Evolutionary conservation across 2,888 invertebrate genomes (phyloP), one percentile per base, ranked within the genome.

Genomic region (Nematopogon swammerdamellus): DNA sequence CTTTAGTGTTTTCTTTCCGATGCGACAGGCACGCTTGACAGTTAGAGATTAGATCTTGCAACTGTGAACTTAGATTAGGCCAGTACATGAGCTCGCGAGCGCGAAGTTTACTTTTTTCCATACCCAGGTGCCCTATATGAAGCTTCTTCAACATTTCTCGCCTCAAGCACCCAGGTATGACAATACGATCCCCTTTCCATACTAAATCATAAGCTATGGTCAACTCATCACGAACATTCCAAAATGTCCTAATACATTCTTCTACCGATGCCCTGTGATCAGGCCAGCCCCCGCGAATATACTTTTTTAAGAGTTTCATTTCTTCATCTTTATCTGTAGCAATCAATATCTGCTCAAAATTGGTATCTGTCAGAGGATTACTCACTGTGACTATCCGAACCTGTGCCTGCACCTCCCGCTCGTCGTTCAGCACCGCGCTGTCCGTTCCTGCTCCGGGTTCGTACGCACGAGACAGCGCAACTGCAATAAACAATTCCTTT

Each of bases 401-500:
- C 18, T 50, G 50, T 48, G 50, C 48, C 11, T 48, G 46, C 18
- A 43, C 43, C 11, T 45, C 45, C 19, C 48, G n/a, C 5, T 45
- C 19, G 17, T 45, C 50, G 19, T 30, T 36, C 43, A 42, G 48
- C 48, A 48, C 48, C 43, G n/a, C 19, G 43, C 43, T 36, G 8
- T 44, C 51, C 44, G 44, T 52, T 16, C 6, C 20, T 10, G 42
- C 48, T 25, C 20, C 36, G 43, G 29, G 17, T n/a, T 43, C 46
- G 19, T 6, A 46, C 36, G 49, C 46, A 2, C 55, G 52, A 1
- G 59, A 59, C 17, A 58, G 20, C 8, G 57, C 45, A 29, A 58
- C 57, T 10, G 58, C 58, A 14, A 58, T 52, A 19, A 50, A 54
- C 14, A 58, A 25, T 8, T 57, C 48, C 29, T 51, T 56, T n/a